Evolutionary conservation across 2,888 invertebrate genomes (phyloP).

Genomic region (Cheilosia vulpina): DNA sequence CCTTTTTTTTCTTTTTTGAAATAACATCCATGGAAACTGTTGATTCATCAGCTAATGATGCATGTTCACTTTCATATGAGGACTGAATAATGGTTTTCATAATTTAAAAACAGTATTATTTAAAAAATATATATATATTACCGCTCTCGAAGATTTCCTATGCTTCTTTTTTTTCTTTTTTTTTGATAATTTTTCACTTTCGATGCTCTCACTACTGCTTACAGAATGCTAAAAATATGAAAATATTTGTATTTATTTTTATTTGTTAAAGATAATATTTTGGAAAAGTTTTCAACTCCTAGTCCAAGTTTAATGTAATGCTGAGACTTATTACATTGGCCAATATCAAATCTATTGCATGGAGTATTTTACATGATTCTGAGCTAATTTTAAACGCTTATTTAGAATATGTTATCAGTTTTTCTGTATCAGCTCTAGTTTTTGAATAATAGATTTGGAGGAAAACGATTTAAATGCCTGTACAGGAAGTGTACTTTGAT

Average conservation of each 20-base stretch:
- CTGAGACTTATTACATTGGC: no score
- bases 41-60: conserved; percentile 76
- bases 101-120: conserved; percentile 6
- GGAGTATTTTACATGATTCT: no score
- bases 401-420: no score
- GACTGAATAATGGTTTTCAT: conserved; percentile 79
- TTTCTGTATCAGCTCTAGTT: no score
- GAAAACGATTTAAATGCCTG: no score
- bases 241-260: neutral
- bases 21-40: conserved; percentile 75
- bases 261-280: no score
- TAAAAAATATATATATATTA: conserved; percentile 67
- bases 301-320: no score
- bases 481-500: no score
- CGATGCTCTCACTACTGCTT: conserved; percentile 81
- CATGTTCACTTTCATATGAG: conserved; percentile 84
- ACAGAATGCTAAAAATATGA: conserved; percentile 79
- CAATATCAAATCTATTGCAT: no score
- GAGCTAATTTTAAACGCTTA: no score
- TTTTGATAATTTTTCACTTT: conserved; percentile 81
- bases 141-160: conserved; percentile 80
- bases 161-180: conserved; percentile 83
- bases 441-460: no score
- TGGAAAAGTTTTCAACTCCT: no score
- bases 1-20: conserved; percentile 84